Evolutionary conservation across 2,888 invertebrate species (phyloP).

Genomic region (Caradrina kadenii): DNA sequence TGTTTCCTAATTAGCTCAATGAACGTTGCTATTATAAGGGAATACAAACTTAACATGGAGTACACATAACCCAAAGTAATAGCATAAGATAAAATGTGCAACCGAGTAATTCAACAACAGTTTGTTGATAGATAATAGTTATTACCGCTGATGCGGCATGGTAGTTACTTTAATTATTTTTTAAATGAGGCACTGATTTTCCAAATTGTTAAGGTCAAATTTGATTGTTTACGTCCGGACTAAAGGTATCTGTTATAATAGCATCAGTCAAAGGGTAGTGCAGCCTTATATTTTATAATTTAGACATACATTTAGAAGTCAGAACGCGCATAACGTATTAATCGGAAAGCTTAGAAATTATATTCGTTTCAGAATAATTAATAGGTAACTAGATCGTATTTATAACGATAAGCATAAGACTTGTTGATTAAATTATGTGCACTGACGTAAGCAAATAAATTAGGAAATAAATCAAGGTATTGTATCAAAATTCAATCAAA

Average conservation of each 20-base stretch:
- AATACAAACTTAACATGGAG: not conserved
- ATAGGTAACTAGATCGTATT: conserved; percentile 56
- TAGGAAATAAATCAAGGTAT: conserved; percentile 30
- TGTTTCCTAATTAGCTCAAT: conserved; percentile 40
- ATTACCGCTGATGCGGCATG: conserved; percentile 1
- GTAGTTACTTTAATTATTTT: not conserved
- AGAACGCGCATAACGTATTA: conserved; percentile 37
- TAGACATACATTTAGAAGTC: conserved; percentile 46
- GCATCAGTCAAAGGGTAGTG: conserved; percentile 37
- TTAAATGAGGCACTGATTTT: not conserved
- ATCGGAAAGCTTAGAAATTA: conserved; percentile 46
- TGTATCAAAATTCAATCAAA: conserved; percentile 31
- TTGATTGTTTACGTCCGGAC: not conserved
- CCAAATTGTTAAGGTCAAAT: not conserved
- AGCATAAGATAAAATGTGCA: not conserved
- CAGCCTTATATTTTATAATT: conserved; percentile 52
- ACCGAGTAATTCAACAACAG: not conserved
- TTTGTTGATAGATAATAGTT: not conserved
- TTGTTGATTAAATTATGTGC: conserved; percentile 48
- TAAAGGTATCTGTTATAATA: conserved; percentile 34
- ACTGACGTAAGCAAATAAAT: conserved; percentile 48
- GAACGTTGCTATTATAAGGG: conserved; percentile 38
- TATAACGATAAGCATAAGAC: conserved; percentile 51
- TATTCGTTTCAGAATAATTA: conserved; percentile 57
- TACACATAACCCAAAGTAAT: not conserved